Base-by-base conservation (phyloP, 2,888 invertebrate genomes). In the Andrena chrysosceles region DNA sequence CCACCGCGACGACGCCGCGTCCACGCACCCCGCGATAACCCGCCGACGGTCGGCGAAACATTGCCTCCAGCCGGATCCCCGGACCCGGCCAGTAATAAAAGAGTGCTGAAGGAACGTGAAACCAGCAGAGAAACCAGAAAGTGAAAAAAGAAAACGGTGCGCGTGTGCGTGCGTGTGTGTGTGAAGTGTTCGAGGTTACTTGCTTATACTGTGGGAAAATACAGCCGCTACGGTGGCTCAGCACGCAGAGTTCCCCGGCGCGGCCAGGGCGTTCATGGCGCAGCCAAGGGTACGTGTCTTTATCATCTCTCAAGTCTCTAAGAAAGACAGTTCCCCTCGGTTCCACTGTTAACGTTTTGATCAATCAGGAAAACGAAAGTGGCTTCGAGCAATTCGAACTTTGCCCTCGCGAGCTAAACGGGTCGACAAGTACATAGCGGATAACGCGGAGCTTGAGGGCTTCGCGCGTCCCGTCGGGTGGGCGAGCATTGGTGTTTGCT, bases 181-280 rank as follows among this genome's bases (percentile, higher is more conserved):
- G 54, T 54, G n/a, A 86, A 88, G 90, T 89, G 87, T 82, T 87
- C 86, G 89, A 86, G 79, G 87, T 88, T 84, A 69, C 83, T 88
- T 85, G 79, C 81, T 86, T 85, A 83, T 77, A 83, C 86, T 86
- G 94, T 93, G 94, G 93, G 93, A 94, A 93, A 94, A 94, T 91
- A 94, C 91, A 94, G 93, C 93, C 93, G 94, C 94, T 94, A 95
- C 94, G 94, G 95, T 95, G 95, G 95, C 95, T 94, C 95, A 95
- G 94, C 94, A 94, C 94, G 94, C 95, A 94, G 95, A 95, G 93
- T 94, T 94, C 94, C 94, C 94, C 94, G 95, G 95, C 94, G 96
- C 96, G 95, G 96, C 96, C 95, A 96, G 96, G 96, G 96, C 96
- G 96, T 96, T 96, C 96, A 97, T 97, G 97, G 97, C 97, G 96